A percentile compares a stretch with the other conserved stretches of the same genome.
phyloP scores from a whole-genome alignment of 1,140 invertebrate genomes.

The Daktulosphaira vitifoliae region DNA sequence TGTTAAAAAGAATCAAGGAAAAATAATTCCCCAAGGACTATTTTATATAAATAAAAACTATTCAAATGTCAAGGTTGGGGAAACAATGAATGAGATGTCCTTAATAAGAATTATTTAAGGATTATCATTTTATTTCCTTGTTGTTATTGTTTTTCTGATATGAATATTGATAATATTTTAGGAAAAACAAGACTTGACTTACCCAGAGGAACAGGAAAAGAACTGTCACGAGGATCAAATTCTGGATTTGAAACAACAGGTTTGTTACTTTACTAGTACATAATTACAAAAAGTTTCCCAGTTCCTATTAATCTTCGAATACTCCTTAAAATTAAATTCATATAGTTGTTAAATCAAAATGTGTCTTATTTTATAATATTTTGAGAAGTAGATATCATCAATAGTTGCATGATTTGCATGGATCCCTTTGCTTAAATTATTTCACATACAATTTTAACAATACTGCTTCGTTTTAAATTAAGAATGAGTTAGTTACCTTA shows the following conservation, averaged over 20 bases:
- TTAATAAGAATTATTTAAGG: slow-evolving; percentile 20
- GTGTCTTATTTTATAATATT: slow-evolving; percentile 8
- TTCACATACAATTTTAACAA: no score
- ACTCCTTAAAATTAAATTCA: no score
- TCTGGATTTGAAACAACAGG: slow-evolving; percentile 33
- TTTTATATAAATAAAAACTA: neutral
- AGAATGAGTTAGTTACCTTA: slow-evolving; percentile 24
- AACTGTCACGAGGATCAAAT: slow-evolving; percentile 29
- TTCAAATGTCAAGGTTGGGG: slow-evolving; percentile 1
- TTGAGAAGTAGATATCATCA: no score
- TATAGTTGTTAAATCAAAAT: slow-evolving; percentile 30
- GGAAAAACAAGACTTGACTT: slow-evolving; percentile 25
- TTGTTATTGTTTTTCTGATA: neutral
- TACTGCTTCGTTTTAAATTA: slow-evolving; percentile 2
- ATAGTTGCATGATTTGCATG: no score
- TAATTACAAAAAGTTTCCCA: no score
- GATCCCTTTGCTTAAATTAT: no score
- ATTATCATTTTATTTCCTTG: neutral
- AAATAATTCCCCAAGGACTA: neutral
- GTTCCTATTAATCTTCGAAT: no score
- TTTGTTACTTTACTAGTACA: slow-evolving; percentile 1
- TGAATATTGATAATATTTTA: neutral
- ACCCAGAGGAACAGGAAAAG: slow-evolving; percentile 13
- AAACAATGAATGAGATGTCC: slow-evolving; percentile 1
- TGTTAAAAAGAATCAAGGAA: no score